Evolutionary conservation across 2,113 vertebrate species (phyloP).

Genomic region (Scartelaos histophorus): DNA sequence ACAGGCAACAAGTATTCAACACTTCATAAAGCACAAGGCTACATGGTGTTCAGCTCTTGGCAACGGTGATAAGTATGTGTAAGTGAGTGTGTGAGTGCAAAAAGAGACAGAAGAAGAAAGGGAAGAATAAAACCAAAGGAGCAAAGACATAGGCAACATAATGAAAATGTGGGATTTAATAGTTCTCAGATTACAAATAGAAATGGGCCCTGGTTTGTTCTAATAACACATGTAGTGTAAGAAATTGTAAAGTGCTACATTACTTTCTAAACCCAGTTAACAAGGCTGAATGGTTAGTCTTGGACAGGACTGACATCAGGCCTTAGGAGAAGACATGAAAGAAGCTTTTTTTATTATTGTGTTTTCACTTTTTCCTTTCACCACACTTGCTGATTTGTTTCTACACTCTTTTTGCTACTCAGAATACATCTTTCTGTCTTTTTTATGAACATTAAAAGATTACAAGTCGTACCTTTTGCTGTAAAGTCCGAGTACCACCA

Average conservation of each 20-base stretch:
- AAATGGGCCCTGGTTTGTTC: slow-evolving; percentile 51
- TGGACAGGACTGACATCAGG: background rate
- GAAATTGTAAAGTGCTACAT: slow-evolving; percentile 51
- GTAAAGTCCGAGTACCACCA: slow-evolving; percentile 95
- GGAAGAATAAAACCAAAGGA: slow-evolving; percentile 20
- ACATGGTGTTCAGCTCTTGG: slow-evolving; percentile 29
- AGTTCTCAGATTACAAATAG: slow-evolving; percentile 43
- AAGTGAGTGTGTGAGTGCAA: slow-evolving; percentile 24
- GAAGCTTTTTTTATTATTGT: no score
- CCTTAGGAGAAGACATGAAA: no score
- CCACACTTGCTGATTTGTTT: background rate
- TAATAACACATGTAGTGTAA: slow-evolving; percentile 45
- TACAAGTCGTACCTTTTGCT: slow-evolving; percentile 82
- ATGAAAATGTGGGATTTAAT: slow-evolving; percentile 14
- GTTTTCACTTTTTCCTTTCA: background rate
- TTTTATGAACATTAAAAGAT: background rate
- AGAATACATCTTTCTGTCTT: background rate
- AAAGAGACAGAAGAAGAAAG: slow-evolving; percentile 33
- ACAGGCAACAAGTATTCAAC: slow-evolving; percentile 46
- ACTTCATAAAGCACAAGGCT: slow-evolving; percentile 54
- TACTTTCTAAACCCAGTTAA: slow-evolving; percentile 11
- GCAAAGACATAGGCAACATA: slow-evolving; percentile 18
- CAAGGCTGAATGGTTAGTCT: background rate
- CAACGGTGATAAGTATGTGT: slow-evolving; percentile 33
- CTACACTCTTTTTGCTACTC: no score